Percentiles rank a stretch among this genome's conserved stretches.
Evolutionary conservation across 2,797 vertebrate genomes (phyloP).

Genomic region (Bradypodion ventrale): DNA sequence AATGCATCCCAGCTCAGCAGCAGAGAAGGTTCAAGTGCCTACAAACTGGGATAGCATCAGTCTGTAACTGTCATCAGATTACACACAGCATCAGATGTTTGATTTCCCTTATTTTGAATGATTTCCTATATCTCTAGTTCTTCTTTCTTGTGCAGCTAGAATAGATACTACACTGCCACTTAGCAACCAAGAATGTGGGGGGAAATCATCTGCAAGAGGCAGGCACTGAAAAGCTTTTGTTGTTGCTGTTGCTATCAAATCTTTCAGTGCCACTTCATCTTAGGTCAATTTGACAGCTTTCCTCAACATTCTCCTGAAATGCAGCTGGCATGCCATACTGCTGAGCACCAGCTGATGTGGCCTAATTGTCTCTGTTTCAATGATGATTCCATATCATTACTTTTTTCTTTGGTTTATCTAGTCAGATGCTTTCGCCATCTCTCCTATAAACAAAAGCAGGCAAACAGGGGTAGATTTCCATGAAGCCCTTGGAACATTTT

Average conservation of each 20-base stretch:
- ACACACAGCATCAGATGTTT: neutral
- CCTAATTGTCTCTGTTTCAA: neutral
- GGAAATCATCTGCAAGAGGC: neutral
- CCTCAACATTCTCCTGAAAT: neutral
- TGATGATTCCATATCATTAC: constrained; percentile 16
- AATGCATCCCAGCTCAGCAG: neutral
- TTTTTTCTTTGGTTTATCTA: constrained; percentile 43
- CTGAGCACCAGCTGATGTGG: neutral
- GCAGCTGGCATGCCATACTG: neutral
- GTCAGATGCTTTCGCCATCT: neutral
- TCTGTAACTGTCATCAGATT: neutral
- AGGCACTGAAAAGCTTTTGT: constrained; percentile 13
- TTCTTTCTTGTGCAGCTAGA: neutral
- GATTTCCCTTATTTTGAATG: neutral
- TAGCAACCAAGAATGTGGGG: neutral
- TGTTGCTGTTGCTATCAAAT: neutral
- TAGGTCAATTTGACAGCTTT: constrained; percentile 5
- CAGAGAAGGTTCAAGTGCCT: neutral
- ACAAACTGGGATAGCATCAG: neutral
- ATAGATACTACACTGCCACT: neutral
- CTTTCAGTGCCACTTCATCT: neutral
- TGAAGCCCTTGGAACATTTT: accelerated
- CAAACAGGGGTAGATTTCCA: constrained; percentile 37
- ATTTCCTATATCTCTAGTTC: neutral
- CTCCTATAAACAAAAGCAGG: constrained; percentile 9